These are phyloP conservation scores for Tinea pellionella DNA, from an alignment of 2,888 invertebrate species.

Conservation along the genomic window DNA sequence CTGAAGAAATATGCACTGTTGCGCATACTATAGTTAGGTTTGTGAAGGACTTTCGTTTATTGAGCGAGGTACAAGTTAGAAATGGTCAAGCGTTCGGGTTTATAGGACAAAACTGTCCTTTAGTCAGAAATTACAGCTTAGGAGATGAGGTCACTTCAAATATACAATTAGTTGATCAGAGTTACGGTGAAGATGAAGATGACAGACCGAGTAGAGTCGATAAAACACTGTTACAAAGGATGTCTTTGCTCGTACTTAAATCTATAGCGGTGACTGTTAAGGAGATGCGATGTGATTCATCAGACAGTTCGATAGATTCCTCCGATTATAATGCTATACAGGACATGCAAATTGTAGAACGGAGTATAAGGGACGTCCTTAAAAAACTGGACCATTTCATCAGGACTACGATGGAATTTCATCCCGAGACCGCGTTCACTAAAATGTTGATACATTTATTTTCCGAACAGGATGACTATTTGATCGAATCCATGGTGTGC, in stretches of 20 bases:
- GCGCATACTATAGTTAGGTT: slow-evolving; percentile 88
- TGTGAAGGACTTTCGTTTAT: slow-evolving; percentile 84
- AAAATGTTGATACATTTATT: slow-evolving; percentile 90
- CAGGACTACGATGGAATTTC: slow-evolving; percentile 83
- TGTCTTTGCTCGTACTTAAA: slow-evolving; percentile 87
- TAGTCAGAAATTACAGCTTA: slow-evolving; percentile 45
- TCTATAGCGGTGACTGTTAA: slow-evolving; percentile 91
- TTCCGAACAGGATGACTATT: slow-evolving; percentile 90
- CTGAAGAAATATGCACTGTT: slow-evolving; percentile 88
- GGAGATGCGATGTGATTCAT: slow-evolving; percentile 88
- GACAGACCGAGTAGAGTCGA: slow-evolving; percentile 70
- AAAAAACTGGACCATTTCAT: slow-evolving; percentile 86
- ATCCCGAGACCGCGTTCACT: slow-evolving; percentile 88
- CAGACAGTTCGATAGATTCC: slow-evolving; percentile 86
- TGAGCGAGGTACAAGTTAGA: slow-evolving; percentile 67
- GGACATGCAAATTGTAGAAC: slow-evolving; percentile 89
- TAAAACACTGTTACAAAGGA: slow-evolving; percentile 84
- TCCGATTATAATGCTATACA: slow-evolving; percentile 88
- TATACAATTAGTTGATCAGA: slow-evolving; percentile 55
- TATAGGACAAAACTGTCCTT: slow-evolving; percentile 50
- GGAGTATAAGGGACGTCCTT: slow-evolving; percentile 85
- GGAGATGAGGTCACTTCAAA: slow-evolving; percentile 47
- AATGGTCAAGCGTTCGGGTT: slow-evolving; percentile 59
- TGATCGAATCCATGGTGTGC: slow-evolving; percentile 93
- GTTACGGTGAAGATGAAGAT: slow-evolving; percentile 54